phyloP scores from a whole-genome alignment of 1,140 invertebrate species.

The Temnothorax curvispinosus region DNA sequence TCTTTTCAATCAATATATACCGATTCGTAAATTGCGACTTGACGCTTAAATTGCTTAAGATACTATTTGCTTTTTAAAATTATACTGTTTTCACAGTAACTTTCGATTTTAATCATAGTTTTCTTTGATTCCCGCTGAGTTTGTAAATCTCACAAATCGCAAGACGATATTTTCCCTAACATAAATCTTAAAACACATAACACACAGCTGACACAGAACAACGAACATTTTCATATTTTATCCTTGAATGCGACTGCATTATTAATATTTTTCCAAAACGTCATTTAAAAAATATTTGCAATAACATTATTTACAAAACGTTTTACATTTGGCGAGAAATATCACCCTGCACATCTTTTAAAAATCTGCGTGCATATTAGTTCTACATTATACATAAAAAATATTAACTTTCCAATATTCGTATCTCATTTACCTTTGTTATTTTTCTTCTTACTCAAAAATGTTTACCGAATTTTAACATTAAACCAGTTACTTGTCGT shows the following conservation, averaged over 20 bases:
- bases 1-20: neutral
- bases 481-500: neutral
- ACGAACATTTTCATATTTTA: no score
- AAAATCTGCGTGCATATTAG: neutral
- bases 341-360: neutral
- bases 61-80: neutral
- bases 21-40: neutral
- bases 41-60: neutral
- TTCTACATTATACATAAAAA: neutral
- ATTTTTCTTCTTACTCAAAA: neutral
- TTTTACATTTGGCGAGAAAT: no score
- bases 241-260: neutral
- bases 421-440: neutral
- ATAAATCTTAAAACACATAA: no score
- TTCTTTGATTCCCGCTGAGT: no score
- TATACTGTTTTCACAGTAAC: neutral
- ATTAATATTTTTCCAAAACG: slow-evolving; percentile 5
- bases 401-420: no score
- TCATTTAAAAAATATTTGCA: neutral
- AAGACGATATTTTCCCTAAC: neutral
- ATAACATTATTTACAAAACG: neutral
- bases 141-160: neutral
- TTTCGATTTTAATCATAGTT: neutral
- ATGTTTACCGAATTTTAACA: neutral
- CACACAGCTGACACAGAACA: no score